These are phyloP conservation scores for Spheniscus humboldti DNA, from an alignment of 2,797 vertebrate species.

Conservation along the genomic window DNA sequence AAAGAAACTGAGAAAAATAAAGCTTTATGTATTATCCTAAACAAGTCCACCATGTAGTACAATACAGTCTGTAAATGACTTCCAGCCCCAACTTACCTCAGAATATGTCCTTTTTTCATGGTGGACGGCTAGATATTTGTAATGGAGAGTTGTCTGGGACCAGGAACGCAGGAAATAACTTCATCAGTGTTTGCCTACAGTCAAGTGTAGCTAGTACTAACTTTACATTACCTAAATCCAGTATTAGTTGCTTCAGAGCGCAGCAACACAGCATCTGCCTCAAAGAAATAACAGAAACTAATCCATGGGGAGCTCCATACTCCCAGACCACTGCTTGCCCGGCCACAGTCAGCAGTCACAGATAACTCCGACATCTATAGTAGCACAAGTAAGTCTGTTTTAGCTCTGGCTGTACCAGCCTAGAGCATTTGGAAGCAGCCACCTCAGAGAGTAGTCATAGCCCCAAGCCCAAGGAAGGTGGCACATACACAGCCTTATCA, in stretches of 20 bases:
- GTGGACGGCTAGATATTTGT: not conserved
- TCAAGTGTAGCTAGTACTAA: not conserved
- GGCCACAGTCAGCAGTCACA: no score
- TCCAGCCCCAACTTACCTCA: not conserved
- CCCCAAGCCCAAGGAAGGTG: no score
- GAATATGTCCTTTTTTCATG: not conserved
- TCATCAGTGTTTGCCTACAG: not conserved
- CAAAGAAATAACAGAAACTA: not conserved
- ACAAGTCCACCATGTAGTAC: not conserved
- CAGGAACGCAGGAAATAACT: not conserved
- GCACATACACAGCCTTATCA: not conserved
- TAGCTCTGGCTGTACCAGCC: not conserved
- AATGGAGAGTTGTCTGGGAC: not conserved
- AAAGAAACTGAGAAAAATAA: not conserved
- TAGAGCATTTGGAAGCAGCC: not conserved
- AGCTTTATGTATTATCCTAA: not conserved
- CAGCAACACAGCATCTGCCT: not conserved
- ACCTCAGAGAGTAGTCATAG: no score
- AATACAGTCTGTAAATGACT: not conserved
- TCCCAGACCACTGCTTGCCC: not conserved
- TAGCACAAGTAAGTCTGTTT: rapidly evolving
- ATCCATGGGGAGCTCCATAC: not conserved
- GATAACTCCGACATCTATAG: rapidly evolving
- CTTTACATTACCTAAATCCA: not conserved
- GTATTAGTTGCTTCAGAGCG: not conserved